phyloP scores from a whole-genome alignment of 2,888 invertebrate genomes.

The Drosophila neotestacea region DNA sequence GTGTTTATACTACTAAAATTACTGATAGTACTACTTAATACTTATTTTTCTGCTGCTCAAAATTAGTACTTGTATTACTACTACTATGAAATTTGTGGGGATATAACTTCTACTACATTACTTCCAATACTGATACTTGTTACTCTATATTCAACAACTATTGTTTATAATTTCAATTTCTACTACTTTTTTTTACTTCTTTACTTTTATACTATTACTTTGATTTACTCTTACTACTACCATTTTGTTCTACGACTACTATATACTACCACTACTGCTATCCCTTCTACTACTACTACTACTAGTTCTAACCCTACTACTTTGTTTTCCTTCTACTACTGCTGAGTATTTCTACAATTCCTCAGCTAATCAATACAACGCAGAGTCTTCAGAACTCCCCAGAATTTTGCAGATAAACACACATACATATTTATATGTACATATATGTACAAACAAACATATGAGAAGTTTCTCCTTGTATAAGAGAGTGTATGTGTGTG shows the following conservation, averaged over 20 bases:
- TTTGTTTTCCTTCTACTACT: neutral
- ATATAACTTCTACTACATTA: neutral
- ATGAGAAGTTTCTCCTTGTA: neutral
- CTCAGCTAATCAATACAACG: conserved; percentile 18
- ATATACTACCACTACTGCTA: neutral
- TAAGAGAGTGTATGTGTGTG: neutral
- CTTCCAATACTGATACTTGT: neutral
- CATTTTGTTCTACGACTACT: neutral
- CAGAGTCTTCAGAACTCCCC: conserved; percentile 14
- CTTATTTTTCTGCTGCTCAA: neutral
- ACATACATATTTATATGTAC: neutral
- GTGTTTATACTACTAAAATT: too few species aligned
- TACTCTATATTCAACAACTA: too few species aligned
- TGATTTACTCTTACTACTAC: neutral
- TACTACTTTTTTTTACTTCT: neutral
- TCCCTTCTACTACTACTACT: neutral
- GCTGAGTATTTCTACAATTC: neutral
- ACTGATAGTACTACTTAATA: too few species aligned
- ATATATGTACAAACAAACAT: neutral
- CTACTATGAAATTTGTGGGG: neutral
- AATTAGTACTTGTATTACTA: neutral
- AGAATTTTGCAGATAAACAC: neutral
- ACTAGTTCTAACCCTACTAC: neutral
- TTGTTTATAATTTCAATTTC: neutral
- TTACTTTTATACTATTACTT: neutral